Conservation (phyloP, 1,140 invertebrate species). For the Sweltsa coloradensis region DNA sequence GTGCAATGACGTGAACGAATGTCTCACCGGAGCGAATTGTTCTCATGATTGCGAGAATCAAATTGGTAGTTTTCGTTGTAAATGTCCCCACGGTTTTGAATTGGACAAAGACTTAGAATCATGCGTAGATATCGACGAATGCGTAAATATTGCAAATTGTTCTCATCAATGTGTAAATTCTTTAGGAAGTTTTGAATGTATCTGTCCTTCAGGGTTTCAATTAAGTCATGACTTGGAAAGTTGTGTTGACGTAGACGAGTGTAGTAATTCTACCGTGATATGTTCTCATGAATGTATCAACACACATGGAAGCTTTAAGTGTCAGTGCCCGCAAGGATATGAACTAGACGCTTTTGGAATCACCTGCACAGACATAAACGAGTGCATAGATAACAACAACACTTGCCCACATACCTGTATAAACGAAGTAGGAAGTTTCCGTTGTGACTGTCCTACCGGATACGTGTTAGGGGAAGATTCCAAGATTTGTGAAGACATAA, state of each 20-base stretch:
- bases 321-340: constrained; percentile 31
- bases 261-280: constrained; percentile 31
- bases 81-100: constrained; percentile 31
- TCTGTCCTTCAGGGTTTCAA: constrained; percentile 28
- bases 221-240: constrained; percentile 26
- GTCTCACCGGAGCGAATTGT: constrained; percentile 28
- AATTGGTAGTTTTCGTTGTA: constrained; percentile 33
- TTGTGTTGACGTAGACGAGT: constrained; percentile 20
- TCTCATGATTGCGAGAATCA: constrained; percentile 41
- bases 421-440: constrained; percentile 34
- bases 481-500: constrained; percentile 26
- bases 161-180: constrained; percentile 23
- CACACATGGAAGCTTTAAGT: constrained; percentile 34
- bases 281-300: constrained; percentile 43
- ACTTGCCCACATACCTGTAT: constrained; percentile 40
- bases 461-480: constrained; percentile 22
- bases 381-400: constrained; percentile 37
- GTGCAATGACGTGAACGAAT: constrained; percentile 48
- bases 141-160: constrained; percentile 20
- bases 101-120: constrained; percentile 34
- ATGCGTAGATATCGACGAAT: constrained; percentile 36
- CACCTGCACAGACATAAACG: constrained; percentile 33
- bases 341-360: constrained; percentile 17
- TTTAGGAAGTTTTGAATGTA: constrained; percentile 17
- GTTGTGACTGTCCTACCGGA: constrained; percentile 34